Conservation (phyloP, 2,888 invertebrate species). For the Pogonocherus hispidulus region DNA sequence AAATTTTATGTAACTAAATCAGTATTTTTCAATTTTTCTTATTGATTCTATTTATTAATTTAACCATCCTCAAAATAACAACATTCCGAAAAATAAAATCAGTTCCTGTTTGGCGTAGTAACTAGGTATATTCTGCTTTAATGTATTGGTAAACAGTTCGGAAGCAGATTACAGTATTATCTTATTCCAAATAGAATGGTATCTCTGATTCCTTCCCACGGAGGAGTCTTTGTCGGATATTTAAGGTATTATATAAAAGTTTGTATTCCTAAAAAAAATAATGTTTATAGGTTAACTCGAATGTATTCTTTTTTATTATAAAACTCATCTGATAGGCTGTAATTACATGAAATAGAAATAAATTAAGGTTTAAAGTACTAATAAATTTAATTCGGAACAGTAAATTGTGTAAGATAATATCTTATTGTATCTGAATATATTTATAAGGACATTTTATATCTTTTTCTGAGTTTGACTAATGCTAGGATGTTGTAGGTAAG, state of each 20-base stretch:
- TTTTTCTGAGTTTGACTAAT: constrained; percentile 1
- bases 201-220: neutral
- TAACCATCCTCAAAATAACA: too few species aligned
- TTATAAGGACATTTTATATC: neutral
- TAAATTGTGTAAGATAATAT: neutral
- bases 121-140: neutral
- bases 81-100: too few species aligned
- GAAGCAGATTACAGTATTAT: constrained; percentile 15
- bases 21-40: too few species aligned
- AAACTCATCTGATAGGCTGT: neutral
- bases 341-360: neutral
- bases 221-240: constrained; percentile 1
- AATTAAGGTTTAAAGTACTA: neutral
- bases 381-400: neutral
- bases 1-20: too few species aligned
- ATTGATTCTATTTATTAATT: too few species aligned
- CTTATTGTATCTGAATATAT: neutral
- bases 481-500: neutral
- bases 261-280: neutral
- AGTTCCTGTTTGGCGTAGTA: too few species aligned
- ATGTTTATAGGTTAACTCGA: neutral
- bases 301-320: too few species aligned
- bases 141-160: neutral
- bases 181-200: neutral
- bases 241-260: neutral